phyloP scores from a whole-genome alignment of 2,888 invertebrate species.

The Smittia sp. region DNA sequence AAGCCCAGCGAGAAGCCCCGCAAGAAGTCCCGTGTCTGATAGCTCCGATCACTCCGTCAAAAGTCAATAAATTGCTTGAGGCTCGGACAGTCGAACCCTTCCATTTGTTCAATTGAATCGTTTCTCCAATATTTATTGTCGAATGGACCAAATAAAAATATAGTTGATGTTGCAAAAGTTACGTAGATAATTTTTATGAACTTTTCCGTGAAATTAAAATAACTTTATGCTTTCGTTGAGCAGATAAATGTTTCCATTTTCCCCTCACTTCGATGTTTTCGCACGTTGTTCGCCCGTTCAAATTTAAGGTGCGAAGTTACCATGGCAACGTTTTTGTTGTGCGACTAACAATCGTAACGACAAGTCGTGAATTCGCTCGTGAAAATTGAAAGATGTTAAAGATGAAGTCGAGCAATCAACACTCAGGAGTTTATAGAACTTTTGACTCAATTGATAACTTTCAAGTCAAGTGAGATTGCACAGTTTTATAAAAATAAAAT shows the following conservation, averaged over 20 bases:
- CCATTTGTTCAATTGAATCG: constrained; percentile 13
- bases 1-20: background rate
- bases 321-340: background rate
- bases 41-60: constrained; percentile 24
- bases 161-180: constrained; percentile 12
- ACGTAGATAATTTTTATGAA: constrained; percentile 1
- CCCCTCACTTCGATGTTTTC: too few relatives aligned
- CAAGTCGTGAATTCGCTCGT: background rate
- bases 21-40: constrained; percentile 27
- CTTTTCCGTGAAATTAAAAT: too few relatives aligned
- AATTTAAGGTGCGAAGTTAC: background rate
- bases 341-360: background rate
- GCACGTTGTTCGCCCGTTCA: background rate
- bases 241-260: too few relatives aligned
- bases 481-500: background rate
- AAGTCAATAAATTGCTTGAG: constrained; percentile 22
- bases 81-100: background rate
- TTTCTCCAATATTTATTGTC: background rate
- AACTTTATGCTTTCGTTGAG: too few relatives aligned
- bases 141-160: constrained; percentile 1
- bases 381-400: constrained; percentile 28
- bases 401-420: constrained; percentile 31
- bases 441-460: constrained; percentile 48
- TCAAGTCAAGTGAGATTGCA: constrained; percentile 44
- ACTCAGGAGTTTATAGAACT: constrained; percentile 49